These are phyloP conservation scores for Apodemus sylvaticus DNA, from an alignment of 2,113 vertebrate genomes.

Conservation along the genomic window DNA sequence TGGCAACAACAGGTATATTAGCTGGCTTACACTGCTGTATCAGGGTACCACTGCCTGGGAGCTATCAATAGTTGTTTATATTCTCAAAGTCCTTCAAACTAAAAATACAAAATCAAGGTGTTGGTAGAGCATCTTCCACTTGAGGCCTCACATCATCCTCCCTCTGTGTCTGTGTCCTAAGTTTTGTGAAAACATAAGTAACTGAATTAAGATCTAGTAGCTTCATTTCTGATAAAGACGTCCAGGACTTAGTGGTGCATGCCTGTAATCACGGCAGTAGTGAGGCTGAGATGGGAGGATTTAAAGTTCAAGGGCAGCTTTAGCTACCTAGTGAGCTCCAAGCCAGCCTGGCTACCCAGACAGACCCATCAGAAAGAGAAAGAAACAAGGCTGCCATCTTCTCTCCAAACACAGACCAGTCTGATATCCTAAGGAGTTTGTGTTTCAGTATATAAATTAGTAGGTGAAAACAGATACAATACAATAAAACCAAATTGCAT, in stretches of 20 bases:
- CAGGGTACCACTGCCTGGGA: background rate
- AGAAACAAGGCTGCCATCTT: too few species aligned
- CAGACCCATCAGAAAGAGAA: background rate
- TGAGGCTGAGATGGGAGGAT: background rate
- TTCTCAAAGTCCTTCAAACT: background rate
- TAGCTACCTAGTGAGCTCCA: background rate
- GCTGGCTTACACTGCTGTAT: background rate
- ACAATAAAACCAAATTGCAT: background rate
- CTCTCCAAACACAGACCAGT: background rate
- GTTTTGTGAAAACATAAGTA: background rate
- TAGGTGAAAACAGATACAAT: background rate
- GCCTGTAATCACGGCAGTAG: background rate
- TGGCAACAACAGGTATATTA: background rate
- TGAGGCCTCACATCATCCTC: too few species aligned
- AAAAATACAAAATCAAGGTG: background rate
- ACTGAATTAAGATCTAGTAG: background rate
- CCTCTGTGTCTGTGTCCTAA: background rate
- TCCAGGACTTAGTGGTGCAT: background rate
- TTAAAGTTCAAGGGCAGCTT: background rate
- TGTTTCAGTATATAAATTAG: background rate
- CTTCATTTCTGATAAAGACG: background rate
- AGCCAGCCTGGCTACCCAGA: background rate
- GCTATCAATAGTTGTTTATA: background rate
- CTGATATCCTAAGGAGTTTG: background rate
- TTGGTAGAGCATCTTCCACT: background rate